Evolutionary conservation across 2,888 invertebrate species (phyloP), one percentile per base, ranked within the genome.

Genomic region (Erebia ligea): DNA sequence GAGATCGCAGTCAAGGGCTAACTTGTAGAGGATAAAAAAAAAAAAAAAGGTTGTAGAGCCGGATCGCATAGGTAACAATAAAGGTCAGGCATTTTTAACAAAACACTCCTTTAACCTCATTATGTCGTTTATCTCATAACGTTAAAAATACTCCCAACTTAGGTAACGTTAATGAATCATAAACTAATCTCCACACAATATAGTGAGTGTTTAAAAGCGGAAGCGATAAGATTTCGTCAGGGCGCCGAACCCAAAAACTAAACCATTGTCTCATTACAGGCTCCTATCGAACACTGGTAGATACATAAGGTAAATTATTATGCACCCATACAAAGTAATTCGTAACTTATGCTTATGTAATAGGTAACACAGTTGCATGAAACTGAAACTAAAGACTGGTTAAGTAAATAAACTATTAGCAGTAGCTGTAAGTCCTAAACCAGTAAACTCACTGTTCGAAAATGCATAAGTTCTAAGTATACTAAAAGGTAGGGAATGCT

Each of bases 131-230:
- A 48, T 15, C 48, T 57, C 57, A 71, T 67, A 67, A 40, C 62
- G 52, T 74, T 54, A 64, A 72, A 72, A 72, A 61, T 54, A 64
- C 58, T 69, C 70, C 45, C 40, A 68, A 67, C 61, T 70, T 67
- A 48, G 67, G 68, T 52, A 71, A 70, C 67, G 64, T 52, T 82
- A 88, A 88, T 89, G 90, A 90, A 82, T 90, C 89, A 89, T 86
- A 84, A 82, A 79, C 81, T 89, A 89, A 90, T 87, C 88, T 87
- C 76, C 71, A 79, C 77, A 89, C 86, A 88, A 87, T 83, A 82
- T 81, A 78, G 80, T 76, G 80, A 82, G 78, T 86, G 86, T 88
- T 84, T 79, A 79, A 81, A 82, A 85, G 82, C 90, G 90, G 91
- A 90, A 83, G 86, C 74, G 91, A 91, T 91, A 91, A 91, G 83